phyloP scores from a whole-genome alignment of 2,797 vertebrate genomes.

The Amblyopsis hoosieri region DNA sequence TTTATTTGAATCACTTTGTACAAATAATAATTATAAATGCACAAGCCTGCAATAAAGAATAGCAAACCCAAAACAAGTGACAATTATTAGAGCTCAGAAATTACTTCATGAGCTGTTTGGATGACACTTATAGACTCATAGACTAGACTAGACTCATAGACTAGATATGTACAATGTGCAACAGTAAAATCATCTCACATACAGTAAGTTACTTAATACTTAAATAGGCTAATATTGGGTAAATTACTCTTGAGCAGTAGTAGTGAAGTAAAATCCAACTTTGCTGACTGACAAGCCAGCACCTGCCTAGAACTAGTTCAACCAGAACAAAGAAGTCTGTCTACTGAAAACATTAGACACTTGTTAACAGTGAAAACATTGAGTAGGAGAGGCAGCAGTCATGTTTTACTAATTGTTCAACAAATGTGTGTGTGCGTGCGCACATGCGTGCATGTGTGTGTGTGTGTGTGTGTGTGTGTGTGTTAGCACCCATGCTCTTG shows the following conservation, averaged over 20 bases:
- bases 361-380: neutral
- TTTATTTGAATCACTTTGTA: neutral
- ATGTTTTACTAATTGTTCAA: too few relatives aligned
- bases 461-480: too few relatives aligned
- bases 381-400: constrained; percentile 2
- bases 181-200: too few relatives aligned
- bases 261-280: constrained; percentile 1
- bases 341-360: constrained; percentile 45
- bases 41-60: neutral
- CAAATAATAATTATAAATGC: neutral
- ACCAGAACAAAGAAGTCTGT: constrained; percentile 40
- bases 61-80: neutral
- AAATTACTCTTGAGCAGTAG: neutral
- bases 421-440: too few relatives aligned
- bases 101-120: neutral
- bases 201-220: neutral
- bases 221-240: neutral
- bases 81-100: neutral
- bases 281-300: constrained; percentile 12
- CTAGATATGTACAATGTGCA: too few relatives aligned
- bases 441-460: too few relatives aligned
- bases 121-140: neutral
- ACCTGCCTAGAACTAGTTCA: constrained; percentile 41
- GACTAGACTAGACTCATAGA: too few relatives aligned
- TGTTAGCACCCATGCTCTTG: too few relatives aligned